Evolutionary conservation across 2,888 invertebrate genomes (phyloP), one percentile per base, ranked within the genome.

Genomic region (Heliconius ethilla): DNA sequence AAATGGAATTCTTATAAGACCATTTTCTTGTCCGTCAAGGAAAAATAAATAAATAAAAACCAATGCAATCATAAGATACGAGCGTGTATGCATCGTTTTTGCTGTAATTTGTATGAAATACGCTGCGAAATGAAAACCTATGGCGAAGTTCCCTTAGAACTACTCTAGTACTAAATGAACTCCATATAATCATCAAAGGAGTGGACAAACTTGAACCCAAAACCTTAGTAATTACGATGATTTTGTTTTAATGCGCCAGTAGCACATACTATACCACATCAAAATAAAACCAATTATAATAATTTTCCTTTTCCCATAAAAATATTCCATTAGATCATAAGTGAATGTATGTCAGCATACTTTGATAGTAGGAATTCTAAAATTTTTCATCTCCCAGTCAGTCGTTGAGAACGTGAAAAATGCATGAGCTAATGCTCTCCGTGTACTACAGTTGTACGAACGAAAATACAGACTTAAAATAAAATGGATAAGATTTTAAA

Each of bases 341-440:
- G 37, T 75, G 75, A 67, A 33, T 37, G 27, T 70, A 69, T 59
- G 59, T 45, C 33, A 70, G 63, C 5, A 75, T 72, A 72, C 62
- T 78, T 76, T 78, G 67, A 77, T 70, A 75, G 73, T 67, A 76
- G 62, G 79, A 78, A 79, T 79, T 78, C 76, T 78, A 67, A 81
- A 81, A 76, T 63, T 78, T 65, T 63, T 67, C 66, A 76, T 75
- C 76, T 75, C 72, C 40, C 70, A 70, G 77, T 78, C 70, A 70
- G 77, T 78, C 75, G 81, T 79, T 87, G 86, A 86, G 86, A 85
- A 85, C 85, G 88, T 90, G 90, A 89, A 91, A 91, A 90, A 90
- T 91, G 88, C 88, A 91, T 87, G 90, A 91, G 86, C 86, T 87
- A 87, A 86, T 88, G 86, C 85, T 83, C 83, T 84, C 81, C 74